phyloP scores from a whole-genome alignment of 2,797 vertebrate species.

The Zalophus californianus region DNA sequence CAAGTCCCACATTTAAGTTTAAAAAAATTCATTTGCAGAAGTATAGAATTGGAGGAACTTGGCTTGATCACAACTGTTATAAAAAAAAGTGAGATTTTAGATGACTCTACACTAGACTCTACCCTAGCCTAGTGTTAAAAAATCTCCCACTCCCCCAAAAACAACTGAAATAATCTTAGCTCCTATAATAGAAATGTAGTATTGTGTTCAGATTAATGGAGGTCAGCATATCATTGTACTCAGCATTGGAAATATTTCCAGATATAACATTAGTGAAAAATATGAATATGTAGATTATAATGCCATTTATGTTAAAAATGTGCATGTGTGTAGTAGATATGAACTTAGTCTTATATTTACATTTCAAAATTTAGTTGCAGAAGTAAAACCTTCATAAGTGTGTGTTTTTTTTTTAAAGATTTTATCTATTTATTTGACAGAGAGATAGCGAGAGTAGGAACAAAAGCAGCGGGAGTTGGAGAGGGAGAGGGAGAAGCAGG shows the following conservation, averaged over 20 bases:
- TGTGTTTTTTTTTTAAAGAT: too few relatives aligned
- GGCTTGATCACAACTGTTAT: neutral
- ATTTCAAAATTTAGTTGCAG: neutral
- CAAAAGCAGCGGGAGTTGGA: too few relatives aligned
- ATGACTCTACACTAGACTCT: neutral
- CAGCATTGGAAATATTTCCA: neutral
- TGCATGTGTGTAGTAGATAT: neutral
- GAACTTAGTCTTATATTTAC: neutral
- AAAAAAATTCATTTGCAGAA: constrained; percentile 20
- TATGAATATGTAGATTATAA: neutral
- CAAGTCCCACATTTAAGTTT: neutral
- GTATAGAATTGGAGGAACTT: neutral
- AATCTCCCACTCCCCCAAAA: neutral
- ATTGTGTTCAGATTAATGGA: neutral
- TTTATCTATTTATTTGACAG: too few relatives aligned
- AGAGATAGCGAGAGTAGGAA: too few relatives aligned
- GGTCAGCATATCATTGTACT: neutral
- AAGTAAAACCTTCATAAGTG: neutral
- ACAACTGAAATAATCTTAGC: neutral
- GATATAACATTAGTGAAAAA: neutral
- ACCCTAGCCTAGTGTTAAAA: neutral
- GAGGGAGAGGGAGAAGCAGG: too few relatives aligned
- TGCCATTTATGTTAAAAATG: neutral
- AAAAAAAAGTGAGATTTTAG: constrained; percentile 23
- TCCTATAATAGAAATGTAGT: neutral